These are phyloP conservation scores for Idaea straminata DNA, from an alignment of 2,888 invertebrate species.

Conservation along the genomic window DNA sequence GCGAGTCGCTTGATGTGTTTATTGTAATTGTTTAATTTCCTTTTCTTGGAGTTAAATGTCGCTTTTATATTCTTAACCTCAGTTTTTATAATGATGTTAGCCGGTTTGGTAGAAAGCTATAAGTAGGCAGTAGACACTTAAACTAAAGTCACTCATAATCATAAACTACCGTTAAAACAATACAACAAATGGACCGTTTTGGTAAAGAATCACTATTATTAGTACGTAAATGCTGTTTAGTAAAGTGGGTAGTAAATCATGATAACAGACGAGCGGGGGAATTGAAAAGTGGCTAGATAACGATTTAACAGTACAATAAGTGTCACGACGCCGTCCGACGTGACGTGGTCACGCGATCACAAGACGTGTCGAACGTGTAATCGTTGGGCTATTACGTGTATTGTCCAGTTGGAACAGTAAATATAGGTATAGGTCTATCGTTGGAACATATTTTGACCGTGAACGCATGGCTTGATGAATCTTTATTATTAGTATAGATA, in stretches of 20 bases:
- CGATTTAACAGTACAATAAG: conserved; percentile 53
- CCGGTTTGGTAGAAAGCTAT: not conserved
- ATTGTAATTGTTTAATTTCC: not conserved
- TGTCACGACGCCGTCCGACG: conserved; percentile 37
- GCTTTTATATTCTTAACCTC: not conserved
- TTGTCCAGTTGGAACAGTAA: conserved; percentile 18
- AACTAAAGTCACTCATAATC: conserved; percentile 8
- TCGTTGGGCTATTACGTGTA: conserved; percentile 20
- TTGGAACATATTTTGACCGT: conserved; percentile 24
- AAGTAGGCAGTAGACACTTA: not conserved
- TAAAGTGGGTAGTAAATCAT: conserved; percentile 54
- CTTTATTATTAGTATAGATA: not conserved
- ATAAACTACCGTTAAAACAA: conserved; percentile 19
- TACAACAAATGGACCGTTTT: conserved; percentile 6
- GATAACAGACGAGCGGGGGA: conserved; percentile 46
- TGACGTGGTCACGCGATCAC: conserved; percentile 51
- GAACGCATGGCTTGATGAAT: conserved; percentile 11
- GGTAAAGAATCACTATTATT: not conserved
- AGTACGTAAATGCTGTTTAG: conserved; percentile 16
- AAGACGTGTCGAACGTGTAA: conserved; percentile 19
- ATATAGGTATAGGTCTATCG: not conserved
- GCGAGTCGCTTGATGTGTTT: not conserved
- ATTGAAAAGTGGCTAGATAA: conserved; percentile 60
- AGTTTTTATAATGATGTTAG: not conserved
- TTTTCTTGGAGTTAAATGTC: not conserved